Conservation (phyloP, 1,140 invertebrate species). For the Drosophila triauraria region DNA sequence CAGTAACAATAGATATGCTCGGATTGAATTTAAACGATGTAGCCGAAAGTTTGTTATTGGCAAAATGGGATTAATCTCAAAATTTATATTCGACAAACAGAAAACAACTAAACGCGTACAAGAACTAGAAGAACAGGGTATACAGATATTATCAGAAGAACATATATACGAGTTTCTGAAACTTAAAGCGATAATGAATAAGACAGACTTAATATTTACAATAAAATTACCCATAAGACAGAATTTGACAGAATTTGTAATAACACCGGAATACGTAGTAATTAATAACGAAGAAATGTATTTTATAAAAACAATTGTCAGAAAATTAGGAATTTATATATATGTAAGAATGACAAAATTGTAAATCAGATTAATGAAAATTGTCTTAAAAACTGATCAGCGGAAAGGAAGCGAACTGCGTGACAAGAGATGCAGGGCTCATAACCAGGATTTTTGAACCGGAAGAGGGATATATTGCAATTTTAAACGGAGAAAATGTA, state of each 20-base stretch:
- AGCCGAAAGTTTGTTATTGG: not conserved
- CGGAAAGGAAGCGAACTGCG: not conserved
- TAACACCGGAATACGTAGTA: not conserved
- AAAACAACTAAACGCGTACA: not conserved
- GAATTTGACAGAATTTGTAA: slow-evolving; percentile 2
- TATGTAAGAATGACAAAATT: not conserved
- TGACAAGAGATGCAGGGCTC: not conserved
- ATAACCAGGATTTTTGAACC: too few species aligned
- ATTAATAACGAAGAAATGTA: not conserved
- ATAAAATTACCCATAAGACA: not conserved
- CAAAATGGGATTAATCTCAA: not conserved
- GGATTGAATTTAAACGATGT: not conserved
- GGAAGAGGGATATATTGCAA: too few species aligned
- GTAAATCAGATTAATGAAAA: not conserved
- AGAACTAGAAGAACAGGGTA: not conserved
- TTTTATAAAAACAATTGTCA: not conserved
- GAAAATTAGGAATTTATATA: not conserved
- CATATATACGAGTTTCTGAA: not conserved
- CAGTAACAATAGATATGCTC: slow-evolving; percentile 3
- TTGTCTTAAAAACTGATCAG: slow-evolving; percentile 2
- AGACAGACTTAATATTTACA: not conserved
- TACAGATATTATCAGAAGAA: not conserved
- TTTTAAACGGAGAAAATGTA: too few species aligned
- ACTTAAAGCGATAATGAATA: not conserved
- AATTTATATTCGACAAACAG: not conserved